Evolutionary conservation across 2,888 invertebrate genomes (phyloP), one percentile per base, ranked within the genome.

Genomic region (Parasteatoda lunata): DNA sequence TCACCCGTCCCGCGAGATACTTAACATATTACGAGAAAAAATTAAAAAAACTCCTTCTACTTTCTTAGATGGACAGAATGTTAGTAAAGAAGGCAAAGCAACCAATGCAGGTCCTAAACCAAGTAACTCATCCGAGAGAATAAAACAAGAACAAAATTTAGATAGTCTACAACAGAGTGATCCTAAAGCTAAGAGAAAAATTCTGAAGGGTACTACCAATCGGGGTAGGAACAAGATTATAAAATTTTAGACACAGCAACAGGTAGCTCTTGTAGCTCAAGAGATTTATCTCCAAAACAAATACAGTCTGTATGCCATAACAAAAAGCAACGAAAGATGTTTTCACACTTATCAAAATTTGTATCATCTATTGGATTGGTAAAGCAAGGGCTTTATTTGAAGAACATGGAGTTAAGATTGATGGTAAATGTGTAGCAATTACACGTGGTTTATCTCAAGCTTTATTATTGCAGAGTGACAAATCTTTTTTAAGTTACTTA

Each of bases 201-300:
- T 8, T 30, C 8, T 3, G 15, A 75, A 48, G 48, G 45, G 71
- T 48, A 71, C 45, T 13, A 30, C 9, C 48, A 71, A 48, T 71
- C 45, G 71, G 71, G 13, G 71, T 47, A 48, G 49, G 5, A 71
- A 71, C 47, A 71, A n/a, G n/a, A n/a, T n/a, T n/a, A n/a, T n/a
- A n/a, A n/a, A n/a, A n/a, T 77, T 48, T 77, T 45, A 77, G 77
- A 77, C n/a, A 77, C 77, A 77, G 77, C 66, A 4, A 66, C 66
- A 77, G 66, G 77, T 66, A 77, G 73, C 73, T 73, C 73, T 73
- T 73, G 51, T 73, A 73, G 77, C 64, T 77, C 77, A 77, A 77
- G 77, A 68, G 47, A 77, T 48, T 65, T 77, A 65, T 77, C 77
- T n/a, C 66, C 77, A 70, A 49, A 70, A 70, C 70, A 70, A 70